phyloP scores from a whole-genome alignment of 2,888 invertebrate species.

The Eristalis tenax region DNA sequence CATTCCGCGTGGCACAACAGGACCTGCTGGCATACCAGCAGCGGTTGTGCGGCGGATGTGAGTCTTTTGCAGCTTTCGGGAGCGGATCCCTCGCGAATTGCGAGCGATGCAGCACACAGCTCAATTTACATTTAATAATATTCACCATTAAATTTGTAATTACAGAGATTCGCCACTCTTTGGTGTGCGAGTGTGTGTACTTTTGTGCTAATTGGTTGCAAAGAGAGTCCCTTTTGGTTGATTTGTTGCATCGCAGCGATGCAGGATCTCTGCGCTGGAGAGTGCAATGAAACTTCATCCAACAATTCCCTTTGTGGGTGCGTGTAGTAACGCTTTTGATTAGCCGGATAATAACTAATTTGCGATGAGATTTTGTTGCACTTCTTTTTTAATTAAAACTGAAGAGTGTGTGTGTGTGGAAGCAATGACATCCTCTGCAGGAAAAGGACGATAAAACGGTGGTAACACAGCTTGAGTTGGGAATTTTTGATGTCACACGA shows the following conservation, averaged over 20 bases:
- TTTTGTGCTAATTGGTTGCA: conserved; percentile 57
- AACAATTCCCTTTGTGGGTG: not conserved
- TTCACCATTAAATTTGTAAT: conserved; percentile 31
- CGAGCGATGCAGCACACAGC: not conserved
- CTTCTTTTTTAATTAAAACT: conserved; percentile 14
- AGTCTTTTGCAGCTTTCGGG: not conserved
- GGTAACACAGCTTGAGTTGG: not conserved
- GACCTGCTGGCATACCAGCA: not conserved
- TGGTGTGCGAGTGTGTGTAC: not conserved
- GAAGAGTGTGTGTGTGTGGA: not conserved
- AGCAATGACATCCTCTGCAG: not conserved
- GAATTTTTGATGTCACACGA: not conserved
- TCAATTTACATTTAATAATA: conserved; percentile 16
- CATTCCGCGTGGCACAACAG: not conserved
- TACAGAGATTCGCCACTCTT: not conserved
- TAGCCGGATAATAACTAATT: not conserved
- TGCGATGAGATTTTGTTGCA: conserved; percentile 12
- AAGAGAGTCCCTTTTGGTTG: not conserved
- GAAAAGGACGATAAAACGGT: not conserved
- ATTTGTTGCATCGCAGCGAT: not conserved
- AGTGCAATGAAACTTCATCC: not conserved
- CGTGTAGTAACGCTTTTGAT: conserved; percentile 3
- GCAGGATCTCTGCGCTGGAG: not conserved
- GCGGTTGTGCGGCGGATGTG: not conserved
- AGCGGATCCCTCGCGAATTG: not conserved